Base-by-base conservation (phyloP, 2,113 vertebrate species). In the Caracal caracal region DNA sequence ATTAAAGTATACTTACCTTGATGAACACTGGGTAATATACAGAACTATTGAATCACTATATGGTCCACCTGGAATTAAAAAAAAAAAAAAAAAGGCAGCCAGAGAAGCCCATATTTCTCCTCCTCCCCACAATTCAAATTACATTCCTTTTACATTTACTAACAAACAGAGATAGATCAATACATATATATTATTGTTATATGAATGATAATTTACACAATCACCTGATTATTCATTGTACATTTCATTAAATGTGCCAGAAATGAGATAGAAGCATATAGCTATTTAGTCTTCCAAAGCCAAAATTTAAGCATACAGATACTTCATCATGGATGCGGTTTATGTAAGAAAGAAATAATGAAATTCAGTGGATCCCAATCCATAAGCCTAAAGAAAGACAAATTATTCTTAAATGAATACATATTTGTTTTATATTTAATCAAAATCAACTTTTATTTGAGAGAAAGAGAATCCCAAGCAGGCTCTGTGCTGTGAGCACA, bases 331-430 rank as follows among this genome's bases (percentile, higher is more conserved):
- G 10, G 2, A 19, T 61, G 10, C 43, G 24, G 1, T 33, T 86
- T 93, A 89, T 40, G 13, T 92, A 70, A 73, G 19, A 93, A 95
- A 96, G 19, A 81, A 78, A 59, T n/a, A 30, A 20, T 84, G 70
- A 49, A n/a, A 53, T 3, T 85, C 51, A n/a, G 6, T 83, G 17
- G 12, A 49, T 40, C 59, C 2, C 13, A 82, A 51, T 51, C 11
- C 6, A 84, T 56, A 11, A 70, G 6, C 16, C 2, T 17, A 76
- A 85, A 78, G 16, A 73, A 88, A 71, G 11, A 53, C 3, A 93
- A 56, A 35, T 43, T 16, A 70, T 86, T 85, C 24, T 47, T 76
- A 76, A 47, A 65, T 78, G 15, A 82, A 26, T 80, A 84, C 73
- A 35, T 53, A 63, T 6, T 8, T 30, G 37, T 59, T 84, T 71